A percentile compares a stretch with the other conserved stretches of the same genome.
phyloP scores from a whole-genome alignment of 2,113 vertebrate genomes.

The Rhinolophus ferrumequinum region DNA sequence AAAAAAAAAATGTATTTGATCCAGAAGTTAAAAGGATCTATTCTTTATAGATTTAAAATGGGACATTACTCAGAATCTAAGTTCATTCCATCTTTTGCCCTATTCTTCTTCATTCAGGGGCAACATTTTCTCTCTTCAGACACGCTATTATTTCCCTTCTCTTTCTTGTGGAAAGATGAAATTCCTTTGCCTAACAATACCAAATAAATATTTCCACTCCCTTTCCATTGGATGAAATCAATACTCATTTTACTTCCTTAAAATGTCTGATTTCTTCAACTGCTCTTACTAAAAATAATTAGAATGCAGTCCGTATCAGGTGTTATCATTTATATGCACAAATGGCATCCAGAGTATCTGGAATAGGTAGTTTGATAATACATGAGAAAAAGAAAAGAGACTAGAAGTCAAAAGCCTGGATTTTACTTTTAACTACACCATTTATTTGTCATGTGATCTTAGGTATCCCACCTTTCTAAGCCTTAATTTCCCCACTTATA shows the following conservation, averaged over 20 bases:
- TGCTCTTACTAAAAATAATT: background rate
- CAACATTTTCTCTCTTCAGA: background rate
- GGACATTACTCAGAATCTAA: background rate
- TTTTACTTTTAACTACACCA: constrained; percentile 4
- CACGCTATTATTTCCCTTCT: constrained; percentile 1
- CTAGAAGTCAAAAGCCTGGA: background rate
- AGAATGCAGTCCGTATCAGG: background rate
- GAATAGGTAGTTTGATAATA: background rate
- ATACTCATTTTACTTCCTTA: background rate
- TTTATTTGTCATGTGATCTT: background rate
- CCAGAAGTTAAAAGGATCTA: background rate
- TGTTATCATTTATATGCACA: background rate
- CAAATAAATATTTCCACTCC: background rate
- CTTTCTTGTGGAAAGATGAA: constrained; percentile 7
- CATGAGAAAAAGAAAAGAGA: background rate
- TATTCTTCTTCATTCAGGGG: background rate
- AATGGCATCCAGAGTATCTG: background rate
- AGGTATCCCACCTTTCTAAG: background rate
- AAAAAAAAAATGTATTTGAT: background rate
- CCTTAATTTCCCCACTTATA: background rate
- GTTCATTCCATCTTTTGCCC: background rate
- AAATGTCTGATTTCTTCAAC: constrained; percentile 9
- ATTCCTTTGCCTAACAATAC: background rate
- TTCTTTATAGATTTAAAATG: background rate
- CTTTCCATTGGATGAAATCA: background rate